Evolutionary conservation across 2,797 vertebrate genomes (phyloP).

Genomic region (Scyliorhinus canicula): DNA sequence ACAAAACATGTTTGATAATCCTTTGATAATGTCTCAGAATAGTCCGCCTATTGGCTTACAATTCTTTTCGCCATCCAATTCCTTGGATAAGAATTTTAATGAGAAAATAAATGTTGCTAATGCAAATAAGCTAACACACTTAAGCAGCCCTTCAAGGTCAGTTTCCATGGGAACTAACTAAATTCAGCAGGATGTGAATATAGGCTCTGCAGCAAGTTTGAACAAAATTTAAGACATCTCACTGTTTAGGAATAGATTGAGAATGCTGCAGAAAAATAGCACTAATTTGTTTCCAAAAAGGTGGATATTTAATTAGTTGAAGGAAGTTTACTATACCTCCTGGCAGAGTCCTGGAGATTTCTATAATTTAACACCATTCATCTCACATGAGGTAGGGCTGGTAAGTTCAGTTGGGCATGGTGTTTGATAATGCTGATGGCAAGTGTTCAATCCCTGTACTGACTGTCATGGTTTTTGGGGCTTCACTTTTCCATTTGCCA

Average conservation of each 20-base stretch:
- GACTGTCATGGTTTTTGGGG: too few relatives aligned
- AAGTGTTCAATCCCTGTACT: too few relatives aligned
- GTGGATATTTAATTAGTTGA: not conserved
- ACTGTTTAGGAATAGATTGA: not conserved
- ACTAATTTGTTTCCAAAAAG: not conserved
- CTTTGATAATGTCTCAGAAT: not conserved
- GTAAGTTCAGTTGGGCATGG: too few relatives aligned
- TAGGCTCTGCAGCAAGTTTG: not conserved
- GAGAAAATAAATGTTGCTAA: not conserved
- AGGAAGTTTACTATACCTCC: not conserved
- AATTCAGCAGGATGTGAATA: not conserved
- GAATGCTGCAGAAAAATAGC: not conserved
- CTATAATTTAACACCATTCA: not conserved
- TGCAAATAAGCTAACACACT: not conserved
- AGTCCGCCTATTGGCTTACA: not conserved
- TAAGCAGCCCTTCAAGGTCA: not conserved
- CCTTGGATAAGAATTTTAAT: not conserved
- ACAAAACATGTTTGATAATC: not conserved
- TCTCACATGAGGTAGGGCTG: too few relatives aligned
- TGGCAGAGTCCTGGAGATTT: not conserved
- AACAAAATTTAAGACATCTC: not conserved
- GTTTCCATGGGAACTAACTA: constrained; percentile 18
- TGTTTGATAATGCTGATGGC: too few relatives aligned
- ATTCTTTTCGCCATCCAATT: not conserved
- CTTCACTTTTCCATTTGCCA: too few relatives aligned